Evolutionary conservation across 2,888 invertebrate genomes (phyloP).

Genomic region (Cybosia mesomella): DNA sequence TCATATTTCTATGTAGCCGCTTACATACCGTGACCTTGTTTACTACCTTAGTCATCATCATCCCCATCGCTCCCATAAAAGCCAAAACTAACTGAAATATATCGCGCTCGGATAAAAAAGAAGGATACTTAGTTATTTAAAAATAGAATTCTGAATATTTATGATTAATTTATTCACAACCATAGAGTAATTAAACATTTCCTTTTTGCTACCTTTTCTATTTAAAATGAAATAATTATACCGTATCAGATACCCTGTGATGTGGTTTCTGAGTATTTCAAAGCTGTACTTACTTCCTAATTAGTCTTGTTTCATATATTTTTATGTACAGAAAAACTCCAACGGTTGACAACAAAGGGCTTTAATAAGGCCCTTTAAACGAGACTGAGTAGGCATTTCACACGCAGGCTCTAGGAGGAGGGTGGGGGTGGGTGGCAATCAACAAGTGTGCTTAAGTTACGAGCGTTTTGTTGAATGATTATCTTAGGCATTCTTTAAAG

Average conservation of each 20-base stretch:
- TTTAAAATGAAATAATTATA: background rate
- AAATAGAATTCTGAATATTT: no score
- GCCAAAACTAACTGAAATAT: no score
- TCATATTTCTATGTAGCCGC: no score
- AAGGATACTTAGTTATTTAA: no score
- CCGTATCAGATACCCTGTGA: background rate
- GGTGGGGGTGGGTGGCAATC: conserved; percentile 34
- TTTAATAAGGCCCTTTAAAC: conserved; percentile 38
- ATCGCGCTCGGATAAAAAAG: no score
- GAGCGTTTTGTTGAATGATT: background rate
- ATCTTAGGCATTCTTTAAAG: background rate
- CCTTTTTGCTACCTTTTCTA: background rate
- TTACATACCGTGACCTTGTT: no score
- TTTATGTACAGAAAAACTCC: background rate
- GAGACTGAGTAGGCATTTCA: conserved; percentile 30
- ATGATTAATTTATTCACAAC: background rate
- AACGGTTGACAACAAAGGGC: conserved; percentile 27
- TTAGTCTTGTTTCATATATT: conserved; percentile 1
- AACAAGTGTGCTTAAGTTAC: conserved; percentile 52
- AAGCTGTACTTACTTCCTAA: conserved; percentile 24
- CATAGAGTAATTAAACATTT: no score
- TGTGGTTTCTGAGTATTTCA: background rate
- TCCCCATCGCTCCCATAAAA: no score
- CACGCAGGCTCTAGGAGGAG: conserved; percentile 13
- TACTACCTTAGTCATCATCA: no score